phyloP scores from a whole-genome alignment of 2,888 invertebrate genomes.

The Perizoma affinitatum region DNA sequence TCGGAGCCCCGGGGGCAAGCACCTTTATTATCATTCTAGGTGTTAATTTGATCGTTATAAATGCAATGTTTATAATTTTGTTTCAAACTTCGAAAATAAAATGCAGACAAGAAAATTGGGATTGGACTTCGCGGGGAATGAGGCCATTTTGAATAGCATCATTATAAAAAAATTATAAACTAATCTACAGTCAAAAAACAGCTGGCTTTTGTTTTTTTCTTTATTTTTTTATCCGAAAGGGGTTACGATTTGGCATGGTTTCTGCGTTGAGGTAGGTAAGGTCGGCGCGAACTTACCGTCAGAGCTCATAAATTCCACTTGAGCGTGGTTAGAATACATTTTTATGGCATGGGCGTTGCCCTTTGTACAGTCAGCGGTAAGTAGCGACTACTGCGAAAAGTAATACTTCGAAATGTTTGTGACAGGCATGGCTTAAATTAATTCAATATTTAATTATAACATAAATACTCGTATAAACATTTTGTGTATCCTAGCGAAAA shows the following conservation, averaged over 20 bases:
- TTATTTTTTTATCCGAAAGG: constrained; percentile 21
- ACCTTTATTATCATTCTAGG: constrained; percentile 63
- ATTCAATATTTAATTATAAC: no score
- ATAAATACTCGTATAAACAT: no score
- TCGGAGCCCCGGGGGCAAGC: constrained; percentile 40
- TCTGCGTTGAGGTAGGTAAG: constrained; percentile 35
- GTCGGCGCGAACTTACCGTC: constrained; percentile 9
- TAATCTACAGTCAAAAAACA: constrained; percentile 8
- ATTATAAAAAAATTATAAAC: not conserved
- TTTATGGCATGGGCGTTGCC: constrained; percentile 11
- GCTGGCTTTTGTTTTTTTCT: constrained; percentile 1
- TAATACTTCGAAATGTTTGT: no score
- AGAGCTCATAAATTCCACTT: constrained; percentile 1
- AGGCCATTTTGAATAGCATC: constrained; percentile 1
- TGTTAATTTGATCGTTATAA: constrained; percentile 40
- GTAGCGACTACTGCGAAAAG: no score
- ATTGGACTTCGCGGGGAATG: not conserved
- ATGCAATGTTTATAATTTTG: constrained; percentile 6
- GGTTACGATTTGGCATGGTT: constrained; percentile 18
- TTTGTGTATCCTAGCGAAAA: no score
- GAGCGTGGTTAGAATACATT: constrained; percentile 4
- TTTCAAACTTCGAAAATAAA: constrained; percentile 8
- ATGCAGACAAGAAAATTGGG: constrained; percentile 9
- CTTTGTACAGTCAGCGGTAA: not conserved
- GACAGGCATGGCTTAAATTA: no score